Base-by-base conservation (phyloP, 2,113 vertebrate species). In the Benitochromis conjunctus region DNA sequence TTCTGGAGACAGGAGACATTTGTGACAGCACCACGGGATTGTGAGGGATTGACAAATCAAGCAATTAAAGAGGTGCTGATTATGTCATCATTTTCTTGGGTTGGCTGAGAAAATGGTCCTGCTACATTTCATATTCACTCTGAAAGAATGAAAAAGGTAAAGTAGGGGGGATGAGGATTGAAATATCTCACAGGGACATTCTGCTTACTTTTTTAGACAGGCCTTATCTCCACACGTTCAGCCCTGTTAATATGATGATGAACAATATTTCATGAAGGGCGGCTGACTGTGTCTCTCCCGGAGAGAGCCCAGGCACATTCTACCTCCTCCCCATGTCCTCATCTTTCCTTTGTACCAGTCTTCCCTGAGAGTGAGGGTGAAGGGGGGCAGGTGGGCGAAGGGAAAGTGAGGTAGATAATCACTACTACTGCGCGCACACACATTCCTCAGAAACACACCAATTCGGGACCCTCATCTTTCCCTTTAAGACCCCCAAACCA, bases 181-280 rank as follows among this genome's bases (percentile, higher is more conserved):
- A 96, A 95, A 96, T 95, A 95, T 95, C 94, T 96, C 89, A 89
- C 86, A 38, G 84, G 92, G 93, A 95, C 94, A 94, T 95, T 93
- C 92, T 95, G 95, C 96, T 97, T 95, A 94, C 95, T 95, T 96
- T 94, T 96, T 96, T 96, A 93, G 94, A 93, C 92, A 79, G 89
- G 93, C 89, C 95, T 96, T 96, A 96, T 97, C 96, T 96, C 95
- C 92, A 93, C 95, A 91, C 95, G 94, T 96, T 97, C 96, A 97
- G 96, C 95, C 95, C 96, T 95, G 96, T 96, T 97, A 96, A 97
- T 97, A 96, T 95, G 96, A 97, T 97, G 96, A 97, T 95, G 96
- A 97, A 97, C 94, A 96, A 94, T 97, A 95, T 97, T 97, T 97
- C 91, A 94, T 95, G 96, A 97, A 98, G 96, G 94, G 95, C 95